Evolutionary conservation across 2,113 vertebrate species (phyloP).

Genomic region (Pelvicachromis taeniatus): DNA sequence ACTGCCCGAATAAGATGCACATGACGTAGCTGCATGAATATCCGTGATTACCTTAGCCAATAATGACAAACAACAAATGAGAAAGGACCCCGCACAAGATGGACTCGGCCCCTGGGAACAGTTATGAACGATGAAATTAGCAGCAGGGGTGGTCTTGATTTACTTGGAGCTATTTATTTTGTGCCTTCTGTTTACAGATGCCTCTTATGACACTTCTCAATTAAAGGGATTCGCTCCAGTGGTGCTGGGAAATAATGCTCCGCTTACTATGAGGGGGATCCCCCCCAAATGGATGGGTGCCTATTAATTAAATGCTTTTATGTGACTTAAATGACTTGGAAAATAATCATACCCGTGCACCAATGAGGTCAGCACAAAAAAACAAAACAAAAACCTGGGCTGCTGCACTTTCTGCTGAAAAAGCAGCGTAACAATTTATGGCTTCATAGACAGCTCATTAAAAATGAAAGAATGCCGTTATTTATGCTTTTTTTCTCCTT

Average conservation of each 20-base stretch:
- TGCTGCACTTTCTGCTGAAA: constrained; percentile 25
- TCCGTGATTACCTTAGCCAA: neutral
- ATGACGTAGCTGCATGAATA: neutral
- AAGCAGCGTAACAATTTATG: constrained; percentile 8
- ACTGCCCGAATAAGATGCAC: constrained; percentile 6
- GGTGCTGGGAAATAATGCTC: constrained; percentile 46
- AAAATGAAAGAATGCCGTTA: neutral
- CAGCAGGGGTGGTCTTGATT: constrained; percentile 11
- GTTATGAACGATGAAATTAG: constrained; percentile 31
- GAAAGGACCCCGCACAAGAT: neutral
- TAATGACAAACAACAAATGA: neutral
- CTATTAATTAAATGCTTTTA: constrained; percentile 72
- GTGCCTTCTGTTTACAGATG: constrained; percentile 51
- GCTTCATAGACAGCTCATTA: neutral
- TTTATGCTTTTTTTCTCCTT: neutral
- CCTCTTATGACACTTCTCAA: constrained; percentile 62
- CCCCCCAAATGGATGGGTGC: constrained; percentile 32
- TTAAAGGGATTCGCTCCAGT: constrained; percentile 57
- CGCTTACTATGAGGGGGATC: constrained; percentile 64
- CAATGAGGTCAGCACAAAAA: constrained; percentile 58
- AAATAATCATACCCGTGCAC: constrained; percentile 50
- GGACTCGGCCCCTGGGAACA: neutral
- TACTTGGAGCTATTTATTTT: constrained; percentile 47
- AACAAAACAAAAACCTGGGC: neutral
- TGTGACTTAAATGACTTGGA: constrained; percentile 64